Conservation (phyloP, 2,113 vertebrate genomes). For the Calyptomena viridis region DNA sequence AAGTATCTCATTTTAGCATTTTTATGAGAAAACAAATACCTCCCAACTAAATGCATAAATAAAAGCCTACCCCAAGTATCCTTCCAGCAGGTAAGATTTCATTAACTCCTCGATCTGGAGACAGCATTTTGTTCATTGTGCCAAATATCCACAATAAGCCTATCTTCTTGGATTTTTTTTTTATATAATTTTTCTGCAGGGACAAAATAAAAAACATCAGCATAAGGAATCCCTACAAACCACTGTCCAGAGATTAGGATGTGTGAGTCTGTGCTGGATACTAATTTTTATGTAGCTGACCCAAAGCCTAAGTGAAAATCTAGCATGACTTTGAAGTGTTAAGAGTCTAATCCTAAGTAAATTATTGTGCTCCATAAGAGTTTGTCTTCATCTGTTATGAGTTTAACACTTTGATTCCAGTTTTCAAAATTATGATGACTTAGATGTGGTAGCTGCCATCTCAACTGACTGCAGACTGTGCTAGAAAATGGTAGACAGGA, state of each 20-base stretch:
- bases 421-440: neutral
- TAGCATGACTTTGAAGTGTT: neutral
- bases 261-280: neutral
- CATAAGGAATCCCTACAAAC: neutral
- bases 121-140: neutral
- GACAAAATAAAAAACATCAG: neutral
- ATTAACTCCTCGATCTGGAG: neutral
- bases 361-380: neutral
- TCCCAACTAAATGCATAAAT: neutral
- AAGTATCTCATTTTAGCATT: neutral
- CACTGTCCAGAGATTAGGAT: neutral
- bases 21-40: neutral
- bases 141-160: neutral
- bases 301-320: neutral
- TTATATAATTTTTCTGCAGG: neutral
- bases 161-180: neutral
- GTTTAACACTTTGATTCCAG: neutral
- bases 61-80: neutral
- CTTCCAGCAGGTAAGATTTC: neutral
- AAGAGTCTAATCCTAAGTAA: neutral
- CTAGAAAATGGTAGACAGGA: neutral
- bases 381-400: neutral
- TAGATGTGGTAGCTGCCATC: neutral
- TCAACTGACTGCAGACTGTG: neutral
- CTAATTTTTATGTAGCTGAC: neutral